Evolutionary conservation across 2,888 invertebrate genomes (phyloP).

Genomic region (Cephus pulcher): DNA sequence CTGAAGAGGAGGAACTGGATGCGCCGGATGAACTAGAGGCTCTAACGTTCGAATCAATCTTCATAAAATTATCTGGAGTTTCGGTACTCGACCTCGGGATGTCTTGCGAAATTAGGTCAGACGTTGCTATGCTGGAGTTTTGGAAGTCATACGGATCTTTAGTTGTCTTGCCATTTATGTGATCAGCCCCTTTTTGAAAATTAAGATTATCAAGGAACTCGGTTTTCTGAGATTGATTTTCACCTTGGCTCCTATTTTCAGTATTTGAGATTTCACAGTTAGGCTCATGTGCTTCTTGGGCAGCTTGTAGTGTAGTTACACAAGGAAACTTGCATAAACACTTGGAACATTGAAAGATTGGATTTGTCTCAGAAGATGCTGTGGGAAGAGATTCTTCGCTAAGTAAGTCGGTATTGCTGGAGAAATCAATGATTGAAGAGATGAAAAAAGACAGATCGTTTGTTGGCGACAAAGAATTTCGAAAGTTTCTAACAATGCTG

Average conservation of each 20-base stretch:
- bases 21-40: slow-evolving; percentile 59
- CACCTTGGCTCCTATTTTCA: slow-evolving; percentile 72
- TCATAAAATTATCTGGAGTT: slow-evolving; percentile 46
- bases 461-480: slow-evolving; percentile 74
- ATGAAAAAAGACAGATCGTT: slow-evolving; percentile 82
- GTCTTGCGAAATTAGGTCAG: slow-evolving; percentile 59
- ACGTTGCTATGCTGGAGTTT: slow-evolving; percentile 83
- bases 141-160: slow-evolving; percentile 89
- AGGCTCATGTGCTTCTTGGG: slow-evolving; percentile 76
- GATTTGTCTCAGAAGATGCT: slow-evolving; percentile 69
- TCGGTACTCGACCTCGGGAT: slow-evolving; percentile 48
- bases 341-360: slow-evolving; percentile 77
- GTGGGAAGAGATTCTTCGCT: slow-evolving; percentile 78
- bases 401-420: slow-evolving; percentile 79
- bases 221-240: slow-evolving; percentile 74
- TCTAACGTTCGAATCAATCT: slow-evolving; percentile 40
- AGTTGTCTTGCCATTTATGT: slow-evolving; percentile 62
- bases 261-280: slow-evolving; percentile 73
- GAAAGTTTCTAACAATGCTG: slow-evolving; percentile 40
- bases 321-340: slow-evolving; percentile 80
- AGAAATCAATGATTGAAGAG: slow-evolving; percentile 83
- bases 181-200: slow-evolving; percentile 77
- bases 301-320: slow-evolving; percentile 63
- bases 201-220: slow-evolving; percentile 87
- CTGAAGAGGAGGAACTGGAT: slow-evolving; percentile 51